Evolutionary conservation across 2,797 vertebrate genomes (phyloP).

Genomic region (Chiloscyllium punctatum): DNA sequence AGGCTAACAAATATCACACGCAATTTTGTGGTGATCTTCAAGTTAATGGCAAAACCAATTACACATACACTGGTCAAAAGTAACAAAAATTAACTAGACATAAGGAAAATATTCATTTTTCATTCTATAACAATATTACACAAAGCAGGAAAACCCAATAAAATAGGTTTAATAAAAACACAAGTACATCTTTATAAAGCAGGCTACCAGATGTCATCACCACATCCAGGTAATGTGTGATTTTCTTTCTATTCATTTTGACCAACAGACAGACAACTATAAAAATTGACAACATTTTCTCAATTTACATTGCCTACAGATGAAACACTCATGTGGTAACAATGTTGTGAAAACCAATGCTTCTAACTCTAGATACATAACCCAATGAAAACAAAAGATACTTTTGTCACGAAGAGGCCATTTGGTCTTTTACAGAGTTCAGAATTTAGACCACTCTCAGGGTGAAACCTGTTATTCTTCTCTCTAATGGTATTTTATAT

Average conservation of each 20-base stretch:
- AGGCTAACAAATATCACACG: background rate
- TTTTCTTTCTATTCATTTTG: background rate
- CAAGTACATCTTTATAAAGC: background rate
- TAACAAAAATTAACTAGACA: background rate
- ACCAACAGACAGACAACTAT: background rate
- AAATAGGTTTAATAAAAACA: background rate
- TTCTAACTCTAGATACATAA: background rate
- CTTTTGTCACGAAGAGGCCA: background rate
- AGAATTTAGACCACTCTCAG: background rate
- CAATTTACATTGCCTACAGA: background rate
- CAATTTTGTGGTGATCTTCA: background rate
- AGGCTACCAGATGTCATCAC: background rate
- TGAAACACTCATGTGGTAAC: background rate
- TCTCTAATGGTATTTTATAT: background rate
- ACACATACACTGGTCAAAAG: background rate
- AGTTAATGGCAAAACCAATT: background rate
- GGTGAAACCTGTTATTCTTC: background rate
- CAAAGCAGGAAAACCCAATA: background rate
- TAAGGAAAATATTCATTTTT: background rate
- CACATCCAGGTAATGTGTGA: background rate
- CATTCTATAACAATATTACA: background rate
- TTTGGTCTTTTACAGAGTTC: background rate
- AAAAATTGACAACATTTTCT: background rate
- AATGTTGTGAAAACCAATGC: background rate
- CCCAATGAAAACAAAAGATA: background rate